Conservation (phyloP, 1,140 invertebrate genomes). For the Lordiphosa mommai region DNA sequence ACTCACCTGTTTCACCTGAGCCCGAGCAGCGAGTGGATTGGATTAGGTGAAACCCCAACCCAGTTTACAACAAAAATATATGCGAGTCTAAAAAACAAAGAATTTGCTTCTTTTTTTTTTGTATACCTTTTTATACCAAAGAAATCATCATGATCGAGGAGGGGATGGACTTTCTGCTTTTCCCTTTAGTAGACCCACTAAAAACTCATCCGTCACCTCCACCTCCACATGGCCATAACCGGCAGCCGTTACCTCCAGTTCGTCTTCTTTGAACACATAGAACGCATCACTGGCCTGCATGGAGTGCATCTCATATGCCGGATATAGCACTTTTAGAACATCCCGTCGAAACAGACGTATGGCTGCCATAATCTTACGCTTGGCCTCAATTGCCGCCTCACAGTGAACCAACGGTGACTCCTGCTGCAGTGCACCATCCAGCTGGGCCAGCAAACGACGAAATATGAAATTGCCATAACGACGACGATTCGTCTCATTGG, state of each 20-base stretch:
- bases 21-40: no score
- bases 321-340: constrained; percentile 35
- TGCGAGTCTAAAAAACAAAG: not conserved
- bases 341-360: constrained; percentile 36
- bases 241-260: constrained; percentile 11
- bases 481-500: constrained; percentile 24
- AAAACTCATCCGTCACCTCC: constrained; percentile 32
- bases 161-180: constrained; percentile 10
- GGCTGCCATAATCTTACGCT: constrained; percentile 8
- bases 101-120: not conserved
- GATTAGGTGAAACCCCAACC: no score
- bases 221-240: constrained; percentile 24
- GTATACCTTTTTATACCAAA: not conserved
- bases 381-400: constrained; percentile 8
- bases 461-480: constrained; percentile 47
- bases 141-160: not conserved
- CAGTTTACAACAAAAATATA: no score
- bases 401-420: not conserved
- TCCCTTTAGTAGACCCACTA: constrained; percentile 18
- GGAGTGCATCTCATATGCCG: constrained; percentile 20
- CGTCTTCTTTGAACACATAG: constrained; percentile 36
- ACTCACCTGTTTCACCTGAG: no score
- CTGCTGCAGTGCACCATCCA: constrained; percentile 16
- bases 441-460: constrained; percentile 30
- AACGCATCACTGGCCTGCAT: constrained; percentile 23